Base-by-base conservation (phyloP, 2,113 vertebrate species). In the Motacilla tschutschensis region DNA sequence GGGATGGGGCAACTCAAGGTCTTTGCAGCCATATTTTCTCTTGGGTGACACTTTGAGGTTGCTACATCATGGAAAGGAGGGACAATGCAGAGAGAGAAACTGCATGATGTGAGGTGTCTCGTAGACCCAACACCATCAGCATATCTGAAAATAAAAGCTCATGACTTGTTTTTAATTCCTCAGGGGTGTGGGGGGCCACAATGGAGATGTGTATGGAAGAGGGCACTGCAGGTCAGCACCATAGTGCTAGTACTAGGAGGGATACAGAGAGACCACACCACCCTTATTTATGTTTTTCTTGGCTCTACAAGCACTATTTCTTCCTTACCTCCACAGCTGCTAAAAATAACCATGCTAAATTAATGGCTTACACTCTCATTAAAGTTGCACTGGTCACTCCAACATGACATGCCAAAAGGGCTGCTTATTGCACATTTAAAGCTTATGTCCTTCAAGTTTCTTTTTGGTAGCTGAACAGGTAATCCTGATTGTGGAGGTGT, bases 271-370 rank as follows among this genome's bases (percentile, higher is more conserved):
- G 41, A 43, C 60, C 6, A 1, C 33, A 29, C 14, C 1, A 1
- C 38, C 22, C 48, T 66, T 47, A 31, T 33, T 70, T 40, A 33
- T 54, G 33, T 58, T 94, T 90, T 76, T 63, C 53, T 79, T 91
- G 89, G 72, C 57, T 85, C 65, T 12, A 1, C 33, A 17, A 66
- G 44, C n/a, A 41, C 10, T 0, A 3, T 64, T 85, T 89, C 65
- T 83, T 57, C 40, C 48, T 57, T 69, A 69, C 43, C 24, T 76
- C 15, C 31, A 36, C 12, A n/a, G 60, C 75, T 85, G 43, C 72
- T 93, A 79, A 90, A 92, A 89, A 78, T 53, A 85, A 53, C 46
- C 6, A 15, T 10, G 10, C 24, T 62, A 62, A 88, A 76, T 79
- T 46, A 79, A 65, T 58, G 79, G 29, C 41, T 59, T 55, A 28